Evolutionary conservation across 1,140 invertebrate species (phyloP).

Genomic region (Ganaspis sp.): DNA sequence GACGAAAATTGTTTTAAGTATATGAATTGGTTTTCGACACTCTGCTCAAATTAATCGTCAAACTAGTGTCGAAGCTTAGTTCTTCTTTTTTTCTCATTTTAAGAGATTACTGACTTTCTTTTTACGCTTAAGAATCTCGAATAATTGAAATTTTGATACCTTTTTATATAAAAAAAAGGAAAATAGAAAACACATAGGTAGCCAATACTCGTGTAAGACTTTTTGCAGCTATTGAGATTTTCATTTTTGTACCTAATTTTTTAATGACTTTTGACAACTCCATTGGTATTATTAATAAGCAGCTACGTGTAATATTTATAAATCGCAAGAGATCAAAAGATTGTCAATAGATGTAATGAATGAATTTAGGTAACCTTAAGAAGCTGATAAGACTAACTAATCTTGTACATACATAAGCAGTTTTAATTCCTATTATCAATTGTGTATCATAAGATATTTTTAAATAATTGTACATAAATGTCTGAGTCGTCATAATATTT

Average conservation of each 20-base stretch:
- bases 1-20: conserved; percentile 22
- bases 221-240: conserved; percentile 24
- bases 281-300: conserved; percentile 24
- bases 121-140: conserved; percentile 19
- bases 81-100: neutral
- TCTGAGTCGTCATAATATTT: conserved; percentile 23
- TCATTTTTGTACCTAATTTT: conserved; percentile 13
- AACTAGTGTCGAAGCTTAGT: neutral
- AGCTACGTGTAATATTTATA: conserved; percentile 27
- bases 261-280: neutral
- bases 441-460: conserved; percentile 49
- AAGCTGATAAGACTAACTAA: conserved; percentile 33
- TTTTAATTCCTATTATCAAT: conserved; percentile 38
- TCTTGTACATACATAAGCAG: conserved; percentile 45
- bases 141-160: conserved; percentile 34
- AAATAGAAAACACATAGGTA: conserved; percentile 29
- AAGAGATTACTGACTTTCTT: neutral
- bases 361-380: conserved; percentile 1
- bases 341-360: conserved; percentile 33
- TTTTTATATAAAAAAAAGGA: conserved; percentile 24
- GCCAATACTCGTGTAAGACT: conserved; percentile 40
- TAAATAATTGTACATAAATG: conserved; percentile 52
- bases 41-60: conserved; percentile 7
- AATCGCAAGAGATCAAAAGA: conserved; percentile 5
- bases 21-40: neutral